Conservation (phyloP, 1,140 invertebrate species). For the Meloidogyne floridensis region DNA sequence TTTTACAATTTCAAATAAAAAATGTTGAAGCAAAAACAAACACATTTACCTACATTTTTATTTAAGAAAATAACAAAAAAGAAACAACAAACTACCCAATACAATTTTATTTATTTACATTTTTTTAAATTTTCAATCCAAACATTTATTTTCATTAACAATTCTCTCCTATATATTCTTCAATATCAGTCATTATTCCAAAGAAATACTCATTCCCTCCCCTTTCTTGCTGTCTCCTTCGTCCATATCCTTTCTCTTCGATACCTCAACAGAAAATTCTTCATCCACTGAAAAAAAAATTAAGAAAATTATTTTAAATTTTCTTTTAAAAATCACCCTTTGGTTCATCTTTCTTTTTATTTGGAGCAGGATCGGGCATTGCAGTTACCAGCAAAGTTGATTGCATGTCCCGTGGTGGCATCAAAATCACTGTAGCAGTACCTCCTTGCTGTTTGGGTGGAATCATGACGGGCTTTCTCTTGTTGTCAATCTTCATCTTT, state of each 20-base stretch:
- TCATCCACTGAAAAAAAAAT: not conserved
- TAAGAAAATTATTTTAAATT: not conserved
- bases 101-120: not conserved
- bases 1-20: too few relatives aligned
- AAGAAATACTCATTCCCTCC: not conserved
- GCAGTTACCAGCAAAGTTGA: not conserved
- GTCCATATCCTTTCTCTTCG: not conserved
- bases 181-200: not conserved
- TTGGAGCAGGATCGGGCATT: not conserved
- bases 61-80: not conserved
- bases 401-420: conserved; percentile 1
- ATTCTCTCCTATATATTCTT: not conserved
- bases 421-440: conserved; percentile 6
- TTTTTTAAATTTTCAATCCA: not conserved
- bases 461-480: not conserved
- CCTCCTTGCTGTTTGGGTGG: not conserved
- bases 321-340: not conserved
- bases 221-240: not conserved
- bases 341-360: not conserved
- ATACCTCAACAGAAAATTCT: not conserved
- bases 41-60: too few relatives aligned
- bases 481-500: conserved; percentile 5
- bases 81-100: not conserved
- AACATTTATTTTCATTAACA: not conserved
- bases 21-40: too few relatives aligned